These are phyloP conservation scores for Papilio dardanus DNA, from an alignment of 1,140 invertebrate species.

Conservation along the genomic window DNA sequence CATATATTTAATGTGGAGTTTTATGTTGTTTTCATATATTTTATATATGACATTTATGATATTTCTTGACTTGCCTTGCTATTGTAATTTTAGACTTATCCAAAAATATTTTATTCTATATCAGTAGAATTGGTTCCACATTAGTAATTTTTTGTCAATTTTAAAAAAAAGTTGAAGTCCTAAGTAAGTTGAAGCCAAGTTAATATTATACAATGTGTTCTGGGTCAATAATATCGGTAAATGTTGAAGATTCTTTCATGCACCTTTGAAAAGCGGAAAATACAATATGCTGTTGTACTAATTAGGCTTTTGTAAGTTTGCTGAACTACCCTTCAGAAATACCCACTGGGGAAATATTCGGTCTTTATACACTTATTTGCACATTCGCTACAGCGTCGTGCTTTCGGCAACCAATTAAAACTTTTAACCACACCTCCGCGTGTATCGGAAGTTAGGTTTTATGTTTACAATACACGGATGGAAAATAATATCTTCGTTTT, in stretches of 20 bases:
- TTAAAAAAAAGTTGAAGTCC: too few relatives aligned
- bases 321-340: neutral
- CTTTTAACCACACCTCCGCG: neutral
- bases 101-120: too few relatives aligned
- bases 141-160: too few relatives aligned
- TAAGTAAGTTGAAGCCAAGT: too few relatives aligned
- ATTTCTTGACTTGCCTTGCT: too few relatives aligned
- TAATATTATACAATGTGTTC: neutral
- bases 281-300: neutral
- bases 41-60: too few relatives aligned
- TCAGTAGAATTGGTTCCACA: too few relatives aligned
- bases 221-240: neutral
- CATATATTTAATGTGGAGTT: too few relatives aligned
- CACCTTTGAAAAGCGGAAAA: neutral
- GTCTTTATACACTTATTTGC: constrained; percentile 16
- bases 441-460: neutral
- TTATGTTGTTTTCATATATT: too few relatives aligned
- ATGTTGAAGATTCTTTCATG: neutral
- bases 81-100: too few relatives aligned
- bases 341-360: neutral
- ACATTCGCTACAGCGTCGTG: neutral
- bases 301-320: neutral
- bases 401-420: constrained; percentile 1
- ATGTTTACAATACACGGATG: neutral
- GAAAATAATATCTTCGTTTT: neutral